A percentile compares a stretch with the other conserved stretches of the same genome.
Conservation (phyloP, 2,888 invertebrate species). For the Drosophila tanythrix region DNA sequence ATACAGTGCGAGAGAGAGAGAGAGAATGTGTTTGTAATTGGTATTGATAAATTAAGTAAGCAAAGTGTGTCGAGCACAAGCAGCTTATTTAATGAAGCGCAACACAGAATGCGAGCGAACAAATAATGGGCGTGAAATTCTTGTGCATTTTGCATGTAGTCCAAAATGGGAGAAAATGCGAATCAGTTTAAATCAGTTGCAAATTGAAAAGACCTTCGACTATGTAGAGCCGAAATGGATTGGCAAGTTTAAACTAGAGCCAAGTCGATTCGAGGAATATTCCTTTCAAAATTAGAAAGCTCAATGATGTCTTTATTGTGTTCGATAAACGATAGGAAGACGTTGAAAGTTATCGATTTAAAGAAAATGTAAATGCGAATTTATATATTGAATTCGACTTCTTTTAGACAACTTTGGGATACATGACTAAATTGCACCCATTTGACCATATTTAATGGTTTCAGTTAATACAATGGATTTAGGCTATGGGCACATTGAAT, state of each 20-base stretch:
- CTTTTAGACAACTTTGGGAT: background rate
- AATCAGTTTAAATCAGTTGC: background rate
- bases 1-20: background rate
- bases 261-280: background rate
- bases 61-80: slow-evolving; percentile 53
- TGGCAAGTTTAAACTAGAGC: background rate
- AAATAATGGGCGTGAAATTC: background rate
- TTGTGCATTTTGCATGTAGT: background rate
- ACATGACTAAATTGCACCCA: background rate
- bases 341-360: background rate
- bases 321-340: background rate
- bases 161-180: background rate
- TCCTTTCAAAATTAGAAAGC: background rate
- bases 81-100: slow-evolving; percentile 52
- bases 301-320: background rate
- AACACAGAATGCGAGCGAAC: slow-evolving; percentile 21
- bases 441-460: background rate
- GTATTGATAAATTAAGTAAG: slow-evolving; percentile 71
- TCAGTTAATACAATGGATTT: background rate
- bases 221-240: background rate
- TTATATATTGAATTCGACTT: background rate
- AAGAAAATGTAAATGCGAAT: background rate
- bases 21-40: slow-evolving; percentile 54
- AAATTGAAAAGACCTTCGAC: background rate
- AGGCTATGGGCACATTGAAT: background rate